Percentiles rank a stretch among this genome's conserved stretches.
These are phyloP conservation scores for Sisyra terminalis DNA, from an alignment of 2,888 invertebrate genomes.

Conservation along the genomic window DNA sequence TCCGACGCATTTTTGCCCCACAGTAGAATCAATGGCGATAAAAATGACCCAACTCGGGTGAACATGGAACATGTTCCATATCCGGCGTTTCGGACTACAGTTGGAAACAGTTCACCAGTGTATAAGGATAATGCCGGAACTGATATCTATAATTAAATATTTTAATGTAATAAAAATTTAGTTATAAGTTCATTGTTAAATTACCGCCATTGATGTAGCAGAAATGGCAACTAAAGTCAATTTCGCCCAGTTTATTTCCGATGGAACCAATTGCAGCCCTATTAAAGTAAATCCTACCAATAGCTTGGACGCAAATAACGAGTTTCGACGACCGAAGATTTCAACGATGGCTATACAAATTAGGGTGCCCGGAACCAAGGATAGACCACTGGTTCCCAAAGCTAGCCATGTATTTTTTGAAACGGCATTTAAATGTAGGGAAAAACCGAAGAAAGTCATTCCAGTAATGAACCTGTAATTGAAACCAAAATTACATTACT, in stretches of 20 bases:
- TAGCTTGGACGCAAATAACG: slow-evolving; percentile 31
- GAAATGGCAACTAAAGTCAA: slow-evolving; percentile 42
- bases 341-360: slow-evolving; percentile 32
- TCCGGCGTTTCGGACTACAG: slow-evolving; percentile 57
- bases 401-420: slow-evolving; percentile 30
- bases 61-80: slow-evolving; percentile 58
- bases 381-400: slow-evolving; percentile 33
- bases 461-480: slow-evolving; percentile 35
- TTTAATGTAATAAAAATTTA: no score
- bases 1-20: background rate
- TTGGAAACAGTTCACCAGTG: slow-evolving; percentile 65
- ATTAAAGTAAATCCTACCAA: slow-evolving; percentile 33
- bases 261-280: slow-evolving; percentile 16
- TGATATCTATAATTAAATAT: slow-evolving; percentile 28
- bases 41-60: slow-evolving; percentile 61
- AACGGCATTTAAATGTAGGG: slow-evolving; percentile 38
- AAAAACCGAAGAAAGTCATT: slow-evolving; percentile 38
- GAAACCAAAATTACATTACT: background rate
- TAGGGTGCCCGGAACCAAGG: slow-evolving; percentile 35
- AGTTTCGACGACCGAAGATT: slow-evolving; percentile 31
- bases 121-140: slow-evolving; percentile 49
- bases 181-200: slow-evolving; percentile 14
- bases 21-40: slow-evolving; percentile 22
- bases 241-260: slow-evolving; percentile 35
- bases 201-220: slow-evolving; percentile 47